Percentiles rank a stretch among this genome's conserved stretches.
Evolutionary conservation across 2,797 vertebrate genomes (phyloP).

Genomic region (Pseudochirops cupreus): DNA sequence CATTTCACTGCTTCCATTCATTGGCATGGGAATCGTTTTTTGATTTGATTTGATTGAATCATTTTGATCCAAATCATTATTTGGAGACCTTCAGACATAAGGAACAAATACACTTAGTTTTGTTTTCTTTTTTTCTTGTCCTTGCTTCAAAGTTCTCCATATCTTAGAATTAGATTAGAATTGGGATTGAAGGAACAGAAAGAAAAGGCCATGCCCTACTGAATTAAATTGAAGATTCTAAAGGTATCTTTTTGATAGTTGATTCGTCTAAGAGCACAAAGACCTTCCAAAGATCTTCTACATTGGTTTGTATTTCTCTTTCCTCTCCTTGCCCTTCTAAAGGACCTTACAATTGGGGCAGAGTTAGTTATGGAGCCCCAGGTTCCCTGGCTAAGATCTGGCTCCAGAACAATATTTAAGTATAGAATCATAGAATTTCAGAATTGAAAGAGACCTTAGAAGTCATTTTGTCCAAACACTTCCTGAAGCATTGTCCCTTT

Average conservation of each 20-base stretch:
- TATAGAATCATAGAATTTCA: constrained; percentile 8
- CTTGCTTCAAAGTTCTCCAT: background rate
- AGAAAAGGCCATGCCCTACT: background rate
- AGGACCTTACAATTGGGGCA: background rate
- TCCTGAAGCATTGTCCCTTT: background rate
- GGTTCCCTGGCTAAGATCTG: background rate
- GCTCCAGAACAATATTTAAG: constrained; percentile 3
- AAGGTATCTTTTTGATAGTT: background rate
- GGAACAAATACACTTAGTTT: constrained; percentile 4
- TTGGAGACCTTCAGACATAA: background rate
- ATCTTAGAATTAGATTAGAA: background rate
- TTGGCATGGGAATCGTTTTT: background rate
- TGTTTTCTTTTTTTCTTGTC: background rate
- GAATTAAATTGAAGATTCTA: background rate
- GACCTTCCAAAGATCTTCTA: background rate
- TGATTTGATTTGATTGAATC: background rate
- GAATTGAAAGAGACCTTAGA: background rate
- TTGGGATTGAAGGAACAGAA: background rate
- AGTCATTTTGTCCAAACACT: background rate
- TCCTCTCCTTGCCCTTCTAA: background rate
- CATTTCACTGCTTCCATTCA: constrained; percentile 1
- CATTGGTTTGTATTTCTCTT: background rate
- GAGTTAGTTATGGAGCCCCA: background rate
- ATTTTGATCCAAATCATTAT: background rate
- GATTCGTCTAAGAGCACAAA: background rate